Base-by-base conservation (phyloP, 2,797 vertebrate species). In the Pempheris klunzingeri region DNA sequence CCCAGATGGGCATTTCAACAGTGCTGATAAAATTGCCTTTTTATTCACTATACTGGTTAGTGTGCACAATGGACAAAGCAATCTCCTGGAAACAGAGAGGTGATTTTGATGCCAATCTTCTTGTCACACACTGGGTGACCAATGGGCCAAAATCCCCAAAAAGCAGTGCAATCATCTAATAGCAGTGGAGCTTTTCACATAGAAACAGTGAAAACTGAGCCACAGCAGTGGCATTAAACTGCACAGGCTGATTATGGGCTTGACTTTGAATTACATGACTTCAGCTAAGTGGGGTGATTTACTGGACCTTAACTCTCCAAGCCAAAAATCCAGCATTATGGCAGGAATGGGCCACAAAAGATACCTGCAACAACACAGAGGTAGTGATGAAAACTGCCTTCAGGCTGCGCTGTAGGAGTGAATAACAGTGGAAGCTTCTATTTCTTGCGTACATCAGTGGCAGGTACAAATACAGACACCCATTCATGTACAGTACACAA, bases 301-400 rank as follows among this genome's bases (percentile, higher is more conserved):
- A 82, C 17, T 50, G 60, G 36, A 78, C 83, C 70, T 70, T 74
- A 71, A 66, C 54, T 73, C 54, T 63, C 38, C 36, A 26, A 72
- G 43, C 49, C 64, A 67, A 76, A 65, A 73, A 77, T 71, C 81
- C 69, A 46, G 54, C 70, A 60, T 65, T 47, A 68, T 69, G 49
- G 76, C 67, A 80, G 65, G 38, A 81, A 74, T 14, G 63, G 84
- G 77, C 70, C 80, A 83, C 72, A 81, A 67, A 34, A 46, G 70
- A 80, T 68, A 68, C 64, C 63, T 84, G 87, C 65, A 85, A 87
- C 71, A 81, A 66, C 74, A 78, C 68, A 73, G 78, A 81, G 71
- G 77, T 39, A 80, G 80, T 90, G 89, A 90, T 87, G 87, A 88
- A 90, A 92, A 89, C 50, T 90, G 81, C 85, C 90, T 92, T 89